phyloP scores from a whole-genome alignment of 2,113 vertebrate genomes.

The Pongo abelii region DNA sequence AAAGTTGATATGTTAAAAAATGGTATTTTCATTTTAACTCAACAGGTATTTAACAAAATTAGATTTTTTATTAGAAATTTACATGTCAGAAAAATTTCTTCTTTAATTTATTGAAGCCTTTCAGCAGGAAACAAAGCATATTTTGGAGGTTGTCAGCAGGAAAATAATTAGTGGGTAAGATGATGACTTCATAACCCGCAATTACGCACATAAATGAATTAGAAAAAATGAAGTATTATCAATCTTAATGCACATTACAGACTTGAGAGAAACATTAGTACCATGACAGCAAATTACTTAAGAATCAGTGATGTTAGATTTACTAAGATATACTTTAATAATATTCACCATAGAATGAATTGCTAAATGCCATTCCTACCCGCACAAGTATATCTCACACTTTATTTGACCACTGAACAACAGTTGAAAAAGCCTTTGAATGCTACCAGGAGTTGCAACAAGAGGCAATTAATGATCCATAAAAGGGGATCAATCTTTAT shows the following conservation, averaged over 20 bases:
- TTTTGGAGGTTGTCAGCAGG: not conserved
- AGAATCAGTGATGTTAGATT: not conserved
- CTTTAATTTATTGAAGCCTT: conserved; percentile 15
- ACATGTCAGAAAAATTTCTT: not conserved
- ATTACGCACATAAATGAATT: conserved; percentile 63
- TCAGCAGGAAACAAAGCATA: not conserved
- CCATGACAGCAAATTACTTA: conserved; percentile 32
- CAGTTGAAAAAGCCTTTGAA: not conserved
- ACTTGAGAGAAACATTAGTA: conserved; percentile 34
- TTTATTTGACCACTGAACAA: not conserved
- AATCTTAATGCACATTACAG: conserved; percentile 39
- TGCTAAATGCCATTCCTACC: not conserved
- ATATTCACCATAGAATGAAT: not conserved
- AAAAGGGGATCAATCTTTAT: not conserved
- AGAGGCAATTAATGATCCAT: conserved; percentile 7
- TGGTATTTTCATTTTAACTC: not conserved
- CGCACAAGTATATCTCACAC: not conserved
- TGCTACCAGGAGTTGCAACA: not conserved
- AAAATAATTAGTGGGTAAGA: conserved; percentile 35
- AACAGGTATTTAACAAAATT: not conserved
- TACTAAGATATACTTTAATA: conserved; percentile 10
- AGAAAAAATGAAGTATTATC: conserved; percentile 42
- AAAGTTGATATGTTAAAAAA: not conserved
- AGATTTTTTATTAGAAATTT: not conserved
- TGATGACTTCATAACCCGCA: conserved; percentile 58